These are phyloP conservation scores for Drosophila nr. medialis DNA, from an alignment of 2,888 invertebrate genomes.

Conservation along the genomic window DNA sequence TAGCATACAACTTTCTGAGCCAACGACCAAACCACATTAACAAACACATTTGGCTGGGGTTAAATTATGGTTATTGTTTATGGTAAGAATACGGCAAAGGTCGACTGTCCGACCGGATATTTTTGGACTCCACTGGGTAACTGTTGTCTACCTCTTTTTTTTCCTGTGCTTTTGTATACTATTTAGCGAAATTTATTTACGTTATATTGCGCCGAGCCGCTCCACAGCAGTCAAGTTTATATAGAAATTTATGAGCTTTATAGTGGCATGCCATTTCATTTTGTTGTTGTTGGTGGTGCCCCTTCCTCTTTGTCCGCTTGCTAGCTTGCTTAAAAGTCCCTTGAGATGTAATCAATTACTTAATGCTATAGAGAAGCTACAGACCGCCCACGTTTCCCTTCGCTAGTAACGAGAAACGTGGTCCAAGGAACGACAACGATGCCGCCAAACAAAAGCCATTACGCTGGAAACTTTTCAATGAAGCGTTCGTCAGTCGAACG, in stretches of 20 bases:
- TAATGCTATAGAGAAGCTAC: slow-evolving; percentile 79
- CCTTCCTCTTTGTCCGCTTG: slow-evolving; percentile 22
- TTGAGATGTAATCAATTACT: slow-evolving; percentile 85
- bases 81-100: slow-evolving; percentile 75
- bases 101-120: slow-evolving; percentile 44
- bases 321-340: slow-evolving; percentile 81
- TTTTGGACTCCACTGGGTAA: slow-evolving; percentile 27
- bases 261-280: slow-evolving; percentile 77
- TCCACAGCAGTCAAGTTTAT: slow-evolving; percentile 70
- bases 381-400: slow-evolving; percentile 16
- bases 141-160: slow-evolving; percentile 41
- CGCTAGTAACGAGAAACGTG: slow-evolving; percentile 5
- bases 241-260: slow-evolving; percentile 80
- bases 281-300: slow-evolving; percentile 30
- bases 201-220: slow-evolving; percentile 67
- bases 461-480: slow-evolving; percentile 82
- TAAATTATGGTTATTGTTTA: slow-evolving; percentile 83
- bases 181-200: slow-evolving; percentile 73
- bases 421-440: slow-evolving; percentile 19
- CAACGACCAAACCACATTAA: slow-evolving; percentile 70
- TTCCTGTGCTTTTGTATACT: slow-evolving; percentile 55
- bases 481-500: slow-evolving; percentile 75
- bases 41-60: slow-evolving; percentile 51
- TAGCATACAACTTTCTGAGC: slow-evolving; percentile 50
- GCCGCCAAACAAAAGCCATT: slow-evolving; percentile 79